Evolutionary conservation across 2,797 vertebrate genomes (phyloP).

Genomic region (Anguilla megastoma): DNA sequence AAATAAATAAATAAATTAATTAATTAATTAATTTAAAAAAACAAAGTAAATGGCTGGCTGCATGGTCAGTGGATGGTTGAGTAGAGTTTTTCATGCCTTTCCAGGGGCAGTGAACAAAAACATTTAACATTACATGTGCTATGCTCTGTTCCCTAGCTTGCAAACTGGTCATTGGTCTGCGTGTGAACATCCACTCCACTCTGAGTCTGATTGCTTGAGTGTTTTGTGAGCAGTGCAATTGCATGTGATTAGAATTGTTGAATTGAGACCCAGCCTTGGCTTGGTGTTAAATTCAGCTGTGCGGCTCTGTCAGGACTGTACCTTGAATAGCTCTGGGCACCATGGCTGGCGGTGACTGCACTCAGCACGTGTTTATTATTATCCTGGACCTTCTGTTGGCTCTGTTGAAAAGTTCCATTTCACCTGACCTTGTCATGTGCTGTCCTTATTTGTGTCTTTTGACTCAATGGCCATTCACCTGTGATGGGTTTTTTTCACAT

Average conservation of each 20-base stretch:
- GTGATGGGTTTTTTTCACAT: not conserved
- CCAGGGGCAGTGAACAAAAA: not conserved
- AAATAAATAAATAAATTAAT: too few species aligned
- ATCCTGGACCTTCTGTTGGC: conserved; percentile 1
- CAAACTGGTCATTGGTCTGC: not conserved
- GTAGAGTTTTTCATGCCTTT: not conserved
- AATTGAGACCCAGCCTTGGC: conserved; percentile 3
- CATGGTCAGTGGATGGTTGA: not conserved
- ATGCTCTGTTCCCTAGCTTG: not conserved
- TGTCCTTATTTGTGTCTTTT: conserved; percentile 20
- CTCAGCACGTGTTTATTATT: conserved; percentile 19
- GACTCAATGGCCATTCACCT: conserved; percentile 7
- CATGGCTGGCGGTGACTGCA: not conserved
- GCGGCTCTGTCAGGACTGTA: not conserved
- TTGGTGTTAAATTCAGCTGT: conserved; percentile 8
- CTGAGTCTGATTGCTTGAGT: not conserved
- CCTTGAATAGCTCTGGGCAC: conserved; percentile 8
- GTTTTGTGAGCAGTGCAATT: not conserved
- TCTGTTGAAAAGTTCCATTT: not conserved
- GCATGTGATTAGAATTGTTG: not conserved
- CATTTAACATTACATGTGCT: not conserved
- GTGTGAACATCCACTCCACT: not conserved
- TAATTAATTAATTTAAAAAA: too few species aligned
- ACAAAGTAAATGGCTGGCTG: not conserved
- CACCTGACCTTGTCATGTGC: conserved; percentile 17